Percentiles rank a stretch among this genome's conserved stretches.
Conservation (phyloP, 2,888 invertebrate genomes). For the Lepidocyrtinus sp. region DNA sequence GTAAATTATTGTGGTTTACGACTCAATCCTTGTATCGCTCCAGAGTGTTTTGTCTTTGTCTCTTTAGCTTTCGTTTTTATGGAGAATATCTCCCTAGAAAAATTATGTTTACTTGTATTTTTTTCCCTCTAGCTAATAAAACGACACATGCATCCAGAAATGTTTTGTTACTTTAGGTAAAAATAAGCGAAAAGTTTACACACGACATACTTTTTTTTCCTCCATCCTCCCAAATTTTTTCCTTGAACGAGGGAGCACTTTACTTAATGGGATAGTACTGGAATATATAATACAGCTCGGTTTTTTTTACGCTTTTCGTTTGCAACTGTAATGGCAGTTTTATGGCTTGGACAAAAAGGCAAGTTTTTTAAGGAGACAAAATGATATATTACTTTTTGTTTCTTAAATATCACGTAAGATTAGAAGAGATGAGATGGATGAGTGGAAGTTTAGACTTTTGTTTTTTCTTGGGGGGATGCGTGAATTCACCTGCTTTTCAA, state of each 20-base stretch:
- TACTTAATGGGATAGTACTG: slow-evolving; percentile 1
- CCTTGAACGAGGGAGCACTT: slow-evolving; percentile 33
- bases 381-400: slow-evolving; percentile 31
- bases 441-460: not conserved
- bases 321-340: slow-evolving; percentile 48
- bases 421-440: not conserved
- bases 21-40: slow-evolving; percentile 44
- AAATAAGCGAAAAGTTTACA: slow-evolving; percentile 1
- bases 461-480: not conserved
- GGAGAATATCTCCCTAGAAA: slow-evolving; percentile 20
- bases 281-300: not conserved
- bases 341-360: slow-evolving; percentile 46
- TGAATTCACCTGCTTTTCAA: not conserved
- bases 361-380: slow-evolving; percentile 41
- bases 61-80: slow-evolving; percentile 1
- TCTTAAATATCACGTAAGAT: not conserved
- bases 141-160: not conserved
- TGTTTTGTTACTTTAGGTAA: slow-evolving; percentile 3
- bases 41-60: slow-evolving; percentile 10
- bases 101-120: slow-evolving; percentile 39
- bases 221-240: not conserved
- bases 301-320: not conserved
- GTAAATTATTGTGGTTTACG: slow-evolving; percentile 55
- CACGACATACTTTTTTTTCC: not conserved
- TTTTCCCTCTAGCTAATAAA: slow-evolving; percentile 13